Evolutionary conservation across 1,140 invertebrate species (phyloP).

Genomic region (Drosophila truncata): DNA sequence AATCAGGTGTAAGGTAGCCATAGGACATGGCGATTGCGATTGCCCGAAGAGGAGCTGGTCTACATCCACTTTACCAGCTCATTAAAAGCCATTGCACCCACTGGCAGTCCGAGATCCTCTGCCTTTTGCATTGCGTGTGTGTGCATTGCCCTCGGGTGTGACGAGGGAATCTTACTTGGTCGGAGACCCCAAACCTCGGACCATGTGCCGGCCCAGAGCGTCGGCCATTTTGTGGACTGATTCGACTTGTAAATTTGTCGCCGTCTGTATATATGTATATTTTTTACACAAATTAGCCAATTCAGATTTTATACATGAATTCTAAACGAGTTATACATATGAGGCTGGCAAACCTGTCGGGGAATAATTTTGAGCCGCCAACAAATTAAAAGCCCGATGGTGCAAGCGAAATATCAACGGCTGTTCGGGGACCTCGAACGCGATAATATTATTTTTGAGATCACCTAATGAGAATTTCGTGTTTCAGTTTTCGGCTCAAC

Average conservation of each 20-base stretch:
- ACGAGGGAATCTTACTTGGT: slow-evolving; percentile 38
- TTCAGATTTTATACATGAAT: slow-evolving; percentile 70
- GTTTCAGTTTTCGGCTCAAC: slow-evolving; percentile 67
- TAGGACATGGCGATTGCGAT: slow-evolving; percentile 34
- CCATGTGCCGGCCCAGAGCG: slow-evolving; percentile 22
- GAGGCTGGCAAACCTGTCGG: slow-evolving; percentile 68
- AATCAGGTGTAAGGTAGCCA: slow-evolving; percentile 38
- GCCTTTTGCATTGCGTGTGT: slow-evolving; percentile 67
- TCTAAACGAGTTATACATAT: slow-evolving; percentile 65
- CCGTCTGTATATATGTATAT: neutral
- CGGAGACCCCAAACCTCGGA: slow-evolving; percentile 8
- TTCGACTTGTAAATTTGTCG: slow-evolving; percentile 75
- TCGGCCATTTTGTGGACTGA: slow-evolving; percentile 73
- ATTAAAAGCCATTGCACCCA: slow-evolving; percentile 80
- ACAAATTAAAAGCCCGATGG: slow-evolving; percentile 65
- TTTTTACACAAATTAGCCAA: slow-evolving; percentile 65
- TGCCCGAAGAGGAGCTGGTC: slow-evolving; percentile 13
- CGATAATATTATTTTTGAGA: slow-evolving; percentile 54
- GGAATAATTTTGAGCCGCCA: slow-evolving; percentile 54
- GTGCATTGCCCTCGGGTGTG: slow-evolving; percentile 53
- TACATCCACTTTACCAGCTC: slow-evolving; percentile 68
- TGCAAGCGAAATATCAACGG: slow-evolving; percentile 49
- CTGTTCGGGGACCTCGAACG: slow-evolving; percentile 7
- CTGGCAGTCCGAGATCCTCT: slow-evolving; percentile 26
- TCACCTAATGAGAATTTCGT: slow-evolving; percentile 79